Conservation (phyloP, 2,113 vertebrate genomes). For the Oxyura jamaicensis region DNA sequence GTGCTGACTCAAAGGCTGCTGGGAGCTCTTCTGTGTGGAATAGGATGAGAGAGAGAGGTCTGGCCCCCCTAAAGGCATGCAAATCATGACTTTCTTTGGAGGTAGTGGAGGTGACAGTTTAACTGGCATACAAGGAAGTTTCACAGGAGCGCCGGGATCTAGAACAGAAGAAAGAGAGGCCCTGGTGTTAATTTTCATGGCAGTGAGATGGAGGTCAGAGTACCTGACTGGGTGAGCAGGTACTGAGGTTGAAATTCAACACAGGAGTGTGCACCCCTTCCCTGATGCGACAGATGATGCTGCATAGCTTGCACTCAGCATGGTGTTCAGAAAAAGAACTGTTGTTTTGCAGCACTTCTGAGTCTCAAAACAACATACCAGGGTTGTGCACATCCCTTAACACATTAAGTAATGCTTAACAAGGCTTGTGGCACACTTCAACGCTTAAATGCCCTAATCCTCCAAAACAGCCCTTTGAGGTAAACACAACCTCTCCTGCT, state of each 20-base stretch:
- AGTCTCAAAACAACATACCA: not conserved
- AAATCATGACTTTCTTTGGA: slow-evolving; percentile 99
- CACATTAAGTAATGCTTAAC: not conserved
- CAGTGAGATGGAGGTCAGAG: not conserved
- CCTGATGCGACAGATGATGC: not conserved
- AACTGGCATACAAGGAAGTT: slow-evolving; percentile 94
- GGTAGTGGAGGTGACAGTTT: slow-evolving; percentile 97
- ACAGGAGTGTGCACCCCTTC: not conserved
- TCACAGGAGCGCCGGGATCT: slow-evolving; percentile 94
- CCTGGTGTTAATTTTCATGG: slow-evolving; percentile 10
- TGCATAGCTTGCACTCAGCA: not conserved
- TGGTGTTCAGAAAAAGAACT: not conserved
- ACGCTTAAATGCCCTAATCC: not conserved
- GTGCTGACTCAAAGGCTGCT: slow-evolving; percentile 81
- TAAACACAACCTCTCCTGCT: not conserved
- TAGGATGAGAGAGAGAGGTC: slow-evolving; percentile 85
- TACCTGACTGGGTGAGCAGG: not conserved
- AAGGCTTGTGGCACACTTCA: not conserved
- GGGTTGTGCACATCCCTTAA: not conserved
- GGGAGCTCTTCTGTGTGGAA: slow-evolving; percentile 85
- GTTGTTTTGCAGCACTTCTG: not conserved
- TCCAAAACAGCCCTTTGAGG: not conserved
- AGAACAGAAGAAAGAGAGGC: slow-evolving; percentile 61
- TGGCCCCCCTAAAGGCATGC: slow-evolving; percentile 89
- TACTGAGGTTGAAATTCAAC: not conserved